phyloP scores from a whole-genome alignment of 2,888 invertebrate genomes.

The Tanytarsus gracilentus region DNA sequence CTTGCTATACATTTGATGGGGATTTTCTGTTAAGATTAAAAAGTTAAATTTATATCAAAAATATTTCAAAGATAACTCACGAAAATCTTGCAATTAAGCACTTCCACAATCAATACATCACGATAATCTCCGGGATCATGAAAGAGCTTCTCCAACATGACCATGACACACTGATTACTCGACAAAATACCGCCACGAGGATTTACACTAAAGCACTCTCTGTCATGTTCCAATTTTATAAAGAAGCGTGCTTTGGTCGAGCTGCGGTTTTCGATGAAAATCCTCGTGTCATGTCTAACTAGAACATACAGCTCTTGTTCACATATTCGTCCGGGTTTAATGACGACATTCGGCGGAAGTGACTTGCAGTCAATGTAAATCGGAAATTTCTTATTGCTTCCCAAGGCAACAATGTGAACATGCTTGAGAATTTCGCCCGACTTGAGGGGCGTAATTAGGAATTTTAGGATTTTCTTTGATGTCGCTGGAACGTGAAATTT shows the following conservation, averaged over 20 bases:
- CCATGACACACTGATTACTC: neutral
- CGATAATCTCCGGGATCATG: slow-evolving; percentile 19
- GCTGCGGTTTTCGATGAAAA: slow-evolving; percentile 20
- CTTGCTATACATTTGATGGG: slow-evolving; percentile 13
- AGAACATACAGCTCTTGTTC: slow-evolving; percentile 4
- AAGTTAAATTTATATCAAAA: neutral
- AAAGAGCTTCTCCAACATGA: slow-evolving; percentile 13
- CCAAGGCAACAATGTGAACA: neutral
- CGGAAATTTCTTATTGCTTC: slow-evolving; percentile 18
- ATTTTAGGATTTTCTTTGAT: neutral
- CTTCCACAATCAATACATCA: slow-evolving; percentile 16
- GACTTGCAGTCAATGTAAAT: slow-evolving; percentile 24
- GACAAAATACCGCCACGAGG: slow-evolving; percentile 13
- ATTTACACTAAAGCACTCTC: neutral
- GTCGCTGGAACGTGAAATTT: slow-evolving; percentile 3
- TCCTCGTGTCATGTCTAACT: neutral
- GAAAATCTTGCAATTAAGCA: slow-evolving; percentile 16
- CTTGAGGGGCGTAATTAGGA: slow-evolving; percentile 4
- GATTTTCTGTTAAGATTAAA: slow-evolving; percentile 5
- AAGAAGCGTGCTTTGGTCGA: slow-evolving; percentile 17
- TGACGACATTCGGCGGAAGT: slow-evolving; percentile 11
- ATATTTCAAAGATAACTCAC: slow-evolving; percentile 6
- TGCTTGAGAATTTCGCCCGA: slow-evolving; percentile 4
- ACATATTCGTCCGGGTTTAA: slow-evolving; percentile 7
- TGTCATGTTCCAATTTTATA: slow-evolving; percentile 15